These are phyloP conservation scores for Xenopus petersii DNA, from an alignment of 2,797 vertebrate genomes.

Conservation along the genomic window DNA sequence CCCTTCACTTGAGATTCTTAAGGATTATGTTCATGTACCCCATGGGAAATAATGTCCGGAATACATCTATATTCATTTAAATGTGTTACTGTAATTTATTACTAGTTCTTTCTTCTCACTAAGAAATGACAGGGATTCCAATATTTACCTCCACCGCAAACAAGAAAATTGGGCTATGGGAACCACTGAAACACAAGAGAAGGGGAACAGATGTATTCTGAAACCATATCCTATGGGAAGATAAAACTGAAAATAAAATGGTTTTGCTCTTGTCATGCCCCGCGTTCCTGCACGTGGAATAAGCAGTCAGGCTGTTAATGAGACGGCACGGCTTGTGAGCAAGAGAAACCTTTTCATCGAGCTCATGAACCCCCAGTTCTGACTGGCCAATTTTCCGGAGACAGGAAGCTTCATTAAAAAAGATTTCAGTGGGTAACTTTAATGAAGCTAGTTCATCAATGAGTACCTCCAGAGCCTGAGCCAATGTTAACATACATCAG, in stretches of 20 bases:
- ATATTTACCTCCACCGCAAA: too few species aligned
- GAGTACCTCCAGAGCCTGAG: slow-evolving; percentile 2
- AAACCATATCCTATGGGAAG: not conserved
- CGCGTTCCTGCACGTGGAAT: not conserved
- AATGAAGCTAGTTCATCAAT: slow-evolving; percentile 35
- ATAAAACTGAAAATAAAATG: not conserved
- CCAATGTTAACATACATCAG: slow-evolving; percentile 16
- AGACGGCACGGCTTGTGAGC: not conserved
- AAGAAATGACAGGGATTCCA: too few species aligned
- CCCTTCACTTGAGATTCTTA: too few species aligned
- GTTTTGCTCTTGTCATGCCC: not conserved
- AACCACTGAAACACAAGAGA: too few species aligned
- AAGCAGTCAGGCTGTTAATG: slow-evolving; percentile 9
- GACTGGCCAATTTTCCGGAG: not conserved
- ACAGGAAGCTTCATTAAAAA: not conserved
- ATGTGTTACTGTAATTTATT: too few species aligned
- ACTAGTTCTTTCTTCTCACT: too few species aligned
- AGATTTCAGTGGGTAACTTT: slow-evolving; percentile 8
- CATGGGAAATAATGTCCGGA: too few species aligned
- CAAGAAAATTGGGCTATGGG: too few species aligned
- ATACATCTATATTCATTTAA: too few species aligned
- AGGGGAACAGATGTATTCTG: not conserved
- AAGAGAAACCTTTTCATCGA: slow-evolving; percentile 1
- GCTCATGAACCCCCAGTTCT: not conserved
- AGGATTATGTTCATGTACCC: too few species aligned